These are phyloP conservation scores for Cataglyphis albicans DNA, from an alignment of 2,888 invertebrate genomes.

Conservation along the genomic window DNA sequence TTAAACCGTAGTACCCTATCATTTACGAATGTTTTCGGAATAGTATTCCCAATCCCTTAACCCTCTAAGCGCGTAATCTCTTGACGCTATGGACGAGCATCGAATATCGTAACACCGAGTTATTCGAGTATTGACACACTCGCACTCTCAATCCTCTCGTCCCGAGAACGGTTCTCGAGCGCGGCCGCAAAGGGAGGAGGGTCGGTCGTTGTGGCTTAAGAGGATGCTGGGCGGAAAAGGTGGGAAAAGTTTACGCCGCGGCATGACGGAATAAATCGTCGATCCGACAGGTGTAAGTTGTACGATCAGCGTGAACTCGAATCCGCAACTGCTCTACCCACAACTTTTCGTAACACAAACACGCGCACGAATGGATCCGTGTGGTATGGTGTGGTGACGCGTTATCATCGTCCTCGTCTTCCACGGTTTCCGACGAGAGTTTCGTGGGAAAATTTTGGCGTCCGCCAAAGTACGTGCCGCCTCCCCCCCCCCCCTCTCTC, in stretches of 20 bases:
- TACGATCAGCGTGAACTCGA: conserved; percentile 62
- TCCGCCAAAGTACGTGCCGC: neutral
- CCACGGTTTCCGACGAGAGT: conserved; percentile 19
- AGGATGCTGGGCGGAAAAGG: conserved; percentile 24
- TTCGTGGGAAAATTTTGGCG: conserved; percentile 38
- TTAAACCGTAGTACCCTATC: neutral
- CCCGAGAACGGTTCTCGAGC: conserved; percentile 57
- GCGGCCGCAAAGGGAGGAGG: conserved; percentile 56
- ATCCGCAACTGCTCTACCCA: conserved; percentile 56
- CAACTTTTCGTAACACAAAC: conserved; percentile 47
- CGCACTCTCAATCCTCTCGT: conserved; percentile 55
- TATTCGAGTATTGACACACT: conserved; percentile 53
- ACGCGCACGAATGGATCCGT: neutral
- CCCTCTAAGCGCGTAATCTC: conserved; percentile 39
- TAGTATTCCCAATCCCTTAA: neutral
- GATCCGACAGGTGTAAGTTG: conserved; percentile 74
- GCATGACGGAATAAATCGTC: conserved; percentile 78
- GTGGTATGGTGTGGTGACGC: conserved; percentile 6
- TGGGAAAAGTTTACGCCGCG: conserved; percentile 57
- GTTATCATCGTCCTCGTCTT: conserved; percentile 7
- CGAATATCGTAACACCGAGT: conserved; percentile 43
- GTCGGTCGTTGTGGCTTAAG: conserved; percentile 2
- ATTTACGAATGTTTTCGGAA: conserved; percentile 12
- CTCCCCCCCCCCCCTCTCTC: too few species aligned
- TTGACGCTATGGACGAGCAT: conserved; percentile 25